Conservation (phyloP, 2,113 vertebrate genomes). For the Mesembrinibis cayennensis region DNA sequence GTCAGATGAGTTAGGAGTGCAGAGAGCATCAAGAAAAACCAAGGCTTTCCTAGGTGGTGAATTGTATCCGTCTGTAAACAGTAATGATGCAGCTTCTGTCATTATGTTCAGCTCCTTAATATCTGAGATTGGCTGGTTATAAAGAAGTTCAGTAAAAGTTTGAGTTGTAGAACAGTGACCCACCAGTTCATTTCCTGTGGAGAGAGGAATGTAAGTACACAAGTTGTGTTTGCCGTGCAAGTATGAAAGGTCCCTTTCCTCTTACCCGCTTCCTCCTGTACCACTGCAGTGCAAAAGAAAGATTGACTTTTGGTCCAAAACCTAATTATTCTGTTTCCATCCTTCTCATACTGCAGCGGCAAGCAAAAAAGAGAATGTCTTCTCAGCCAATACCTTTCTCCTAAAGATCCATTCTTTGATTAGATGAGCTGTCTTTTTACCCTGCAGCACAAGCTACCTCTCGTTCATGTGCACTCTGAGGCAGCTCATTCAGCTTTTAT, state of each 20-base stretch:
- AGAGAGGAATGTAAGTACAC: background rate
- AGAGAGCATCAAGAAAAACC: background rate
- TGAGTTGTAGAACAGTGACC: background rate
- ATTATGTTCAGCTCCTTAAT: background rate
- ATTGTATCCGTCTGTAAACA: background rate
- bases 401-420: background rate
- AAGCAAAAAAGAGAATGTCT: background rate
- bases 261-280: background rate
- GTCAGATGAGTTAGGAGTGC: background rate
- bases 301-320: background rate
- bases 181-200: background rate
- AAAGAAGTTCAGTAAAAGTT: background rate
- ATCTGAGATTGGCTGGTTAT: background rate
- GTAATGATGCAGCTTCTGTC: background rate
- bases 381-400: background rate
- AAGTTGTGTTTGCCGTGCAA: background rate
- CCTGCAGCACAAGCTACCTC: background rate
- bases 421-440: background rate
- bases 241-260: background rate
- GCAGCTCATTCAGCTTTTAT: background rate
- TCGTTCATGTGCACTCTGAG: background rate
- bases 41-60: background rate
- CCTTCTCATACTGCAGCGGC: background rate
- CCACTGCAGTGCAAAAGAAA: background rate
- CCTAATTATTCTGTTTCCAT: background rate